A percentile compares a stretch with the other conserved stretches of the same genome.
Evolutionary conservation across 30 jellyfish, hydroid and myxozoan genomes (phyloP).

Genomic region (Aurelia sp.): DNA sequence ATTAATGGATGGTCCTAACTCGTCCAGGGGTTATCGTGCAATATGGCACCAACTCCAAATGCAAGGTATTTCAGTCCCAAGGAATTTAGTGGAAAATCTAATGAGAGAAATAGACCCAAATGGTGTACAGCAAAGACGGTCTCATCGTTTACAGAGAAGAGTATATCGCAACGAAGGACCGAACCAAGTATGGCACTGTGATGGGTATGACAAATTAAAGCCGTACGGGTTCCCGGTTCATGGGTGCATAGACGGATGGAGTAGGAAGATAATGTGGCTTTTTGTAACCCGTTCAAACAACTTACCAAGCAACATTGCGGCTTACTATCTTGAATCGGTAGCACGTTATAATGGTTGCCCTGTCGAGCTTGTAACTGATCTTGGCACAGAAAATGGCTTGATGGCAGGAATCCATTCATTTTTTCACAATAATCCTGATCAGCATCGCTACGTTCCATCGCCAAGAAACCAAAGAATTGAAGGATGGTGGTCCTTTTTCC

Average conservation of each 20-base stretch:
- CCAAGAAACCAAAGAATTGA: conserved; percentile 79
- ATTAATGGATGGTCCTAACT: too few relatives aligned
- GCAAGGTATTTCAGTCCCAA: background rate
- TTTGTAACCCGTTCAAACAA: conserved; percentile 62
- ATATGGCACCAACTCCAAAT: background rate
- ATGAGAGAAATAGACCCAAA: background rate
- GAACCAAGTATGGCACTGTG: too few relatives aligned
- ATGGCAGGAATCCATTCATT: conserved; percentile 69
- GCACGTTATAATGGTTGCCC: conserved; percentile 64
- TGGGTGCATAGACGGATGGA: conserved; percentile 80
- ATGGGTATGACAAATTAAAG: background rate
- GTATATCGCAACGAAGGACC: too few relatives aligned
- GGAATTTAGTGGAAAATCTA: background rate
- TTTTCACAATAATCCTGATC: conserved; percentile 44
- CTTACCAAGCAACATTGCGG: conserved; percentile 43
- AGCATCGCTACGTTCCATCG: conserved; percentile 63
- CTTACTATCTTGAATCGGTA: conserved; percentile 33
- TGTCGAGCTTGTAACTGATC: conserved; percentile 59
- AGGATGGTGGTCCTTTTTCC: conserved; percentile 71
- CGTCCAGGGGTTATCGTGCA: background rate
- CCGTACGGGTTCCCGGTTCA: conserved; percentile 79
- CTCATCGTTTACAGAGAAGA: too few relatives aligned
- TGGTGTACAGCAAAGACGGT: background rate
- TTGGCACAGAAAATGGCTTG: conserved; percentile 79
- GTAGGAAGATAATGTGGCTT: conserved; percentile 29